Evolutionary conservation across 2,113 vertebrate genomes (phyloP).

Genomic region (Penelope pileata): DNA sequence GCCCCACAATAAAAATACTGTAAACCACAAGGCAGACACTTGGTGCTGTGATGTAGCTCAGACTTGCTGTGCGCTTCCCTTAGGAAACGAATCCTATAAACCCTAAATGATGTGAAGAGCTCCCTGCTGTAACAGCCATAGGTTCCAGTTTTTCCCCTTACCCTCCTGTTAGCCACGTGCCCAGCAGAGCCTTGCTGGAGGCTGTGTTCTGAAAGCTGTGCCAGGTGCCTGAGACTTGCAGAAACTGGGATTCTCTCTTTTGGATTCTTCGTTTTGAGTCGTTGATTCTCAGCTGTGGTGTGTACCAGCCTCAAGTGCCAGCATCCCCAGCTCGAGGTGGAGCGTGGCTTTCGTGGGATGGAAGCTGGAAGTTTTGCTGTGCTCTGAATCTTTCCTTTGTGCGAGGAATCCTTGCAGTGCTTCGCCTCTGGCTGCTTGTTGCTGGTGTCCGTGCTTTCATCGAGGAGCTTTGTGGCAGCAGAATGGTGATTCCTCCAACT

Average conservation of each 20-base stretch:
- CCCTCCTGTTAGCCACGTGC: rapidly evolving
- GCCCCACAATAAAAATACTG: not conserved
- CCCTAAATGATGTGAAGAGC: not conserved
- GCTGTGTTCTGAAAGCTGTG: not conserved
- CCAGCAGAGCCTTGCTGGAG: not conserved
- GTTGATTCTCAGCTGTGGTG: rapidly evolving
- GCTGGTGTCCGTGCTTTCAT: no score
- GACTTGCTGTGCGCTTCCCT: not conserved
- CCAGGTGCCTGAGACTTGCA: not conserved
- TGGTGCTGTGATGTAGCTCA: not conserved
- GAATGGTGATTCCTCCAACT: rapidly evolving
- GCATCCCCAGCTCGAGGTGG: rapidly evolving
- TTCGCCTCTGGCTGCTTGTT: not conserved
- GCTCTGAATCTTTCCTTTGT: not conserved
- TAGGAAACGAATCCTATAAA: not conserved
- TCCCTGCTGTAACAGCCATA: not conserved
- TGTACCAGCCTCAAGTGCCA: no score
- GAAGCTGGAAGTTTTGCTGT: not conserved
- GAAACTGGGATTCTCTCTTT: rapidly evolving
- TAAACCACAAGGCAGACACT: not conserved
- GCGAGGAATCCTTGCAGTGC: not conserved
- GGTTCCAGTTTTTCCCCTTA: not conserved
- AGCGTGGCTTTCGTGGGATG: not conserved
- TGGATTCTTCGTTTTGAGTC: not conserved
- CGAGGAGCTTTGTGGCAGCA: no score